Percentiles rank a stretch among this genome's conserved stretches.
Evolutionary conservation across 1,140 invertebrate species (phyloP).

Genomic region (Meloidogyne floridensis): DNA sequence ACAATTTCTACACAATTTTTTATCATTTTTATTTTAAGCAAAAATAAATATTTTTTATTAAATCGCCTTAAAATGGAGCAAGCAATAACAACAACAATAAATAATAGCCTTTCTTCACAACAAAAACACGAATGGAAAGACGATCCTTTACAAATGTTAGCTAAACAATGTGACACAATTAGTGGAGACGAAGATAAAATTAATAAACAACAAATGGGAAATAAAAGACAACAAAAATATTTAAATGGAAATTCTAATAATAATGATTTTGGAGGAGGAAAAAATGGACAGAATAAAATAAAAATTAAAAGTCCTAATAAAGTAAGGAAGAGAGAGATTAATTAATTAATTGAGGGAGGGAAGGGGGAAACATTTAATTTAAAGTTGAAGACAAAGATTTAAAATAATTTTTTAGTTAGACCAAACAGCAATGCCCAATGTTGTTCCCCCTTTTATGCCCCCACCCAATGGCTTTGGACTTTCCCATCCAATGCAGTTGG

Average conservation of each 20-base stretch:
- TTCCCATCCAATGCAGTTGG: background rate
- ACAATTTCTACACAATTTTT: background rate
- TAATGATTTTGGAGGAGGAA: background rate
- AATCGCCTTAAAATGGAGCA: conserved; percentile 10
- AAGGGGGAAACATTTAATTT: background rate
- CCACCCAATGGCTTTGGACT: background rate
- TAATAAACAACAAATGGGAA: conserved; percentile 8
- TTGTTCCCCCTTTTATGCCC: background rate
- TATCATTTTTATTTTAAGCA: background rate
- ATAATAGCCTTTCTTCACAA: background rate
- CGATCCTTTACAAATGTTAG: conserved; percentile 27
- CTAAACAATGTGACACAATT: conserved; percentile 32
- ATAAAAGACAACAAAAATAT: background rate
- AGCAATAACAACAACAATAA: conserved; percentile 8
- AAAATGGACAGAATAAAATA: background rate
- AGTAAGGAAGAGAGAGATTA: background rate
- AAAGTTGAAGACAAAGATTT: too few species aligned
- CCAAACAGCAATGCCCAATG: background rate
- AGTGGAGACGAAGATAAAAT: conserved; percentile 20
- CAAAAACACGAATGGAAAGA: conserved; percentile 23
- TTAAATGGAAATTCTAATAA: conserved; percentile 7
- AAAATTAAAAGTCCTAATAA: conserved; percentile 29
- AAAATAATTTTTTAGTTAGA: background rate
- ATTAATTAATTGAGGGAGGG: too few species aligned
- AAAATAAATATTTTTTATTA: background rate